These are phyloP conservation scores for Byasa hedistus DNA, from an alignment of 2,888 invertebrate species.

Conservation along the genomic window DNA sequence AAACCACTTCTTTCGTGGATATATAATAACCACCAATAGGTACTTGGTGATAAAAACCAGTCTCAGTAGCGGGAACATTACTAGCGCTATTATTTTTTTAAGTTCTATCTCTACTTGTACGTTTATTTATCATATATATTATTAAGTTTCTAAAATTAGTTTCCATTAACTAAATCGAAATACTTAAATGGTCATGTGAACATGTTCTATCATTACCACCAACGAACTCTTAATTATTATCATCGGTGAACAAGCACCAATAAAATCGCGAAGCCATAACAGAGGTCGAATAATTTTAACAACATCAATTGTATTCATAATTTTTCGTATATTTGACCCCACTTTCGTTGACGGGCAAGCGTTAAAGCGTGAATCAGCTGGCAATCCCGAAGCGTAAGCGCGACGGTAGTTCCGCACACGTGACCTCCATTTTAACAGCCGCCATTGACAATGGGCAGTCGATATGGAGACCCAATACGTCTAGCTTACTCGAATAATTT, in stretches of 20 bases:
- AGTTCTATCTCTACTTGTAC: too few relatives aligned
- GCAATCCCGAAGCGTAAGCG: conserved; percentile 59
- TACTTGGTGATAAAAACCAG: too few relatives aligned
- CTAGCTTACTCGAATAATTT: background rate
- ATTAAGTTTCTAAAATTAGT: too few relatives aligned
- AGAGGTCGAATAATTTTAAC: conserved; percentile 8
- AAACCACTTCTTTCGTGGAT: too few relatives aligned
- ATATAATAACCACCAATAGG: too few relatives aligned
- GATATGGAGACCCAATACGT: conserved; percentile 28
- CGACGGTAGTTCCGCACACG: conserved; percentile 59
- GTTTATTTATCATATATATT: too few relatives aligned
- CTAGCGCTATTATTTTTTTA: too few relatives aligned
- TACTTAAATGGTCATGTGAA: too few relatives aligned
- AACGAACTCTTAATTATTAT: conserved; percentile 1
- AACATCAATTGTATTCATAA: conserved; percentile 35
- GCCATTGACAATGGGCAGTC: conserved; percentile 40
- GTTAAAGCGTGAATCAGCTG: conserved; percentile 63
- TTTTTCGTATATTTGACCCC: conserved; percentile 43
- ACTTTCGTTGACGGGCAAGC: conserved; percentile 52
- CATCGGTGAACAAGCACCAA: conserved; percentile 1
- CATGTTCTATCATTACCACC: background rate
- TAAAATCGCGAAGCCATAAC: conserved; percentile 8
- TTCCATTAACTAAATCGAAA: too few relatives aligned
- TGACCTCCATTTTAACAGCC: conserved; percentile 56
- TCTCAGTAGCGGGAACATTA: too few relatives aligned